Evolutionary conservation across 2,888 invertebrate species (phyloP), one percentile per base, ranked within the genome.

Genomic region (Cosmopolites sordidus): DNA sequence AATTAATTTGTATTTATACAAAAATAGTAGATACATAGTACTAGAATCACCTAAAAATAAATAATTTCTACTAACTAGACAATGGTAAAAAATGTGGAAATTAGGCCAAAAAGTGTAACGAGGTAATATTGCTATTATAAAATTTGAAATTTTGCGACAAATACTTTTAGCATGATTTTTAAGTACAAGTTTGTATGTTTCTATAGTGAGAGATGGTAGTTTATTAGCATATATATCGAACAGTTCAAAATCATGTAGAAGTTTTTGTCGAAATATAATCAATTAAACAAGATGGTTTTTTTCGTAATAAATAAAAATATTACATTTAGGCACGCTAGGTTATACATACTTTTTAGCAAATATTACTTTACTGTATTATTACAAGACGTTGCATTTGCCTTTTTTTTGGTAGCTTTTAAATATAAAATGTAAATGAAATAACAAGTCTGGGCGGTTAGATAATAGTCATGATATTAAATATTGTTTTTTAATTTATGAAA

Each of bases 281-380:
- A 41, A 41, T 9, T n/a, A 17, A 41, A 43, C 27, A n/a, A 43
- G n/a, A 16, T 17, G 18, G 33, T 12, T 33, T 33, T 33, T 33
- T 12, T 27, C n/a, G 15, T 43, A n/a, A 47, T 39, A 58, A 51
- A 48, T 56, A 55, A 42, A 45, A 48, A 52, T 52, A 44, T 58
- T 61, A 56, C 50, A 53, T 62, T 60, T 61, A 66, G 66, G 66
- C 66, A 66, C 66, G 62, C 66, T 66, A 66, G 66, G 66, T 66
- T 64, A 60, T 58, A 58, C 47, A 54, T 48, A 52, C 43, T 50
- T 48, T 60, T 51, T 64, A 66, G 66, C 66, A 66, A 66, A 66
- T 66, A 66, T 66, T 66, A 66, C 64, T 66, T 64, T 65, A 64
- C 63, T 61, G 48, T 59, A 50, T 56, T 33, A 33, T 33, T 33